Conservation (phyloP, 2,888 invertebrate species). For the Osmoderma eremita region DNA sequence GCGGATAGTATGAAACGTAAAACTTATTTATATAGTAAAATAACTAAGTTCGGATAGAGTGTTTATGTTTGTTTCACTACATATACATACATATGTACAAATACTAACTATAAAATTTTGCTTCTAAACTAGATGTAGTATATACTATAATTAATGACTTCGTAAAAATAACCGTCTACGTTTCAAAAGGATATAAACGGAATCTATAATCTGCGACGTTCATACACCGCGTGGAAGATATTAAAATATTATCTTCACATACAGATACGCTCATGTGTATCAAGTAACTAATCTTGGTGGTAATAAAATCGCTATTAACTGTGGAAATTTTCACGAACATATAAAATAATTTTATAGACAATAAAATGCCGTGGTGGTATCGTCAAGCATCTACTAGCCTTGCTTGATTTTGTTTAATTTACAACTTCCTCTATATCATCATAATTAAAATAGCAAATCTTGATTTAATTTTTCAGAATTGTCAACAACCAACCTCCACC, state of each 20-base stretch:
- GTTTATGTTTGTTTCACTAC: conserved; percentile 3
- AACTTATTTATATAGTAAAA: conserved; percentile 4
- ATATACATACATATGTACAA: background rate
- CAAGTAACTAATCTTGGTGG: conserved; percentile 11
- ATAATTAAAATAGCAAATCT: too few species aligned
- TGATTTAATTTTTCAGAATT: too few species aligned
- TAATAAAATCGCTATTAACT: conserved; percentile 17
- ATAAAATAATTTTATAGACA: conserved; percentile 23
- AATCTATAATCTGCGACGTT: conserved; percentile 8
- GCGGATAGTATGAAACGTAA: conserved; percentile 14
- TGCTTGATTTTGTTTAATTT: conserved; percentile 9
- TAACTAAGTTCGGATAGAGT: background rate
- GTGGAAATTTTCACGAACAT: conserved; percentile 17
- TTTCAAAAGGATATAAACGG: conserved; percentile 5
- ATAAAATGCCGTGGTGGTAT: conserved; percentile 8
- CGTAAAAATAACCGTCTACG: conserved; percentile 12
- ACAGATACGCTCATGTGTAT: conserved; percentile 18
- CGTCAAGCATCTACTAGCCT: background rate
- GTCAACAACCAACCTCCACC: too few species aligned
- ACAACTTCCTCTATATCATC: conserved; percentile 10
- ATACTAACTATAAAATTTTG: conserved; percentile 3
- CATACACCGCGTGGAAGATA: background rate
- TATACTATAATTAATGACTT: background rate
- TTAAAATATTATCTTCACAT: conserved; percentile 19
- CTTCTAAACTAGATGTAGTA: background rate